These are phyloP conservation scores for Dendrolimus kikuchii DNA, from an alignment of 1,140 invertebrate genomes.

Conservation along the genomic window DNA sequence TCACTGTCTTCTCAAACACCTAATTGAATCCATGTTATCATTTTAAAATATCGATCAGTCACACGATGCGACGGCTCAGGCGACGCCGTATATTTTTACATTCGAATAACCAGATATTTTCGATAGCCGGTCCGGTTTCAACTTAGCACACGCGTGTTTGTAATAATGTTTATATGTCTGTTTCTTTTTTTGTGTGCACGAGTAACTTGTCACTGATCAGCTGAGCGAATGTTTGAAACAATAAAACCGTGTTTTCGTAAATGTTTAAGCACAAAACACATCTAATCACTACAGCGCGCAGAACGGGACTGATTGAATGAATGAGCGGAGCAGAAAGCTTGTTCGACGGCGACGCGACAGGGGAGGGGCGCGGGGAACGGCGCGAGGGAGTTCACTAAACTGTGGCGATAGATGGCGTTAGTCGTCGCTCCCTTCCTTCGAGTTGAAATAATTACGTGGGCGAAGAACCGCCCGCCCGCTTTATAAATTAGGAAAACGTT, in stretches of 20 bases:
- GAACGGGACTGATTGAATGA: constrained; percentile 41
- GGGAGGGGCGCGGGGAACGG: constrained; percentile 16
- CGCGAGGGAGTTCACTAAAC: constrained; percentile 9
- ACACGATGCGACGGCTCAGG: constrained; percentile 53
- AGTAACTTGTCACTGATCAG: constrained; percentile 52
- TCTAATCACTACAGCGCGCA: constrained; percentile 23
- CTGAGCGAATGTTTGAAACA: constrained; percentile 64
- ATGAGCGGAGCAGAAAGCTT: constrained; percentile 1
- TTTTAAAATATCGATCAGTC: constrained; percentile 69
- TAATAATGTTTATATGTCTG: constrained; percentile 7
- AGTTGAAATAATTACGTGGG: constrained; percentile 32
- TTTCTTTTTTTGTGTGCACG: constrained; percentile 10
- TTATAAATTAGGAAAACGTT: constrained; percentile 53
- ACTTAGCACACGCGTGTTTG: constrained; percentile 19
- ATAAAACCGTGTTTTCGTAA: constrained; percentile 43
- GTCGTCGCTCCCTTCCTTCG: constrained; percentile 9
- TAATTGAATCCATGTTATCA: constrained; percentile 71
- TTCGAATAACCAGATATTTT: constrained; percentile 51
- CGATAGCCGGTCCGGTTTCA: constrained; percentile 24
- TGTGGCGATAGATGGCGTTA: constrained; percentile 45
- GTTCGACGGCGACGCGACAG: background rate
- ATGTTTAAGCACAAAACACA: constrained; percentile 11
- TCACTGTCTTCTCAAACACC: constrained; percentile 54
- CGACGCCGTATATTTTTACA: constrained; percentile 66
- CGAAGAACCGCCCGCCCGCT: constrained; percentile 19